Base-by-base conservation (phyloP, 2,113 vertebrate genomes). In the Perccottus glenii region DNA sequence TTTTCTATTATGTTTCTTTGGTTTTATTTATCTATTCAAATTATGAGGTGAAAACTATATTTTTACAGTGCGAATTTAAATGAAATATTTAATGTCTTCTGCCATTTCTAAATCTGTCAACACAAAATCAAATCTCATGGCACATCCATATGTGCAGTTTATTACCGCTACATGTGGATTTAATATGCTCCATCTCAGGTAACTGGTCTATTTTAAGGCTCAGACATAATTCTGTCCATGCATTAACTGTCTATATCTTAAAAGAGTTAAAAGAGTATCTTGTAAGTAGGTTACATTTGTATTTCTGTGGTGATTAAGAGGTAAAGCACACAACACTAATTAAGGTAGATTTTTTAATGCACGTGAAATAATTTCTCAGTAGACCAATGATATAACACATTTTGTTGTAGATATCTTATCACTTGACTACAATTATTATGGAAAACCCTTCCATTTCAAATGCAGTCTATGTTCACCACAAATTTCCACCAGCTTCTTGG, bases 141-240 rank as follows among this genome's bases (percentile, higher is more conserved):
- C 73, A 79, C 63, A 75, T 14, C 47, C 19, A 16, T 60, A 43
- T 66, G 77, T 77, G 58, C 64, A 84, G 70, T 61, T 35, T 65
- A 60, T 81, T 70, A 73, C 67, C 67, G 58, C 71, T 44, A 75
- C 73, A 72, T 73, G 81, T 80, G 51, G 67, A 77, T 55, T 70
- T 6, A 72, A 56, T 72, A 74, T 40, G 73, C 73, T 77, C 35
- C 53, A 38, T 77, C 32, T 80, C 43, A 61, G 64, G 77, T 65
- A 76, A 72, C 48, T 9, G 47, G 38, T 78, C 66, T 77, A 82
- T 85, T 84, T 85, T 72, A 77, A 65, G 72, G 36, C 58, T 49
- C 45, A 60, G 15, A 58, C 60, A 67, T 78, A 80, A 84, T 83
- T 67, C 68, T 60, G 73, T 33, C 32, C 77, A 85, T 70, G 66